These are phyloP conservation scores for Haliclona indistincta DNA, from an alignment of 37 sponge, comb jelly and placozoan species.

Conservation along the genomic window DNA sequence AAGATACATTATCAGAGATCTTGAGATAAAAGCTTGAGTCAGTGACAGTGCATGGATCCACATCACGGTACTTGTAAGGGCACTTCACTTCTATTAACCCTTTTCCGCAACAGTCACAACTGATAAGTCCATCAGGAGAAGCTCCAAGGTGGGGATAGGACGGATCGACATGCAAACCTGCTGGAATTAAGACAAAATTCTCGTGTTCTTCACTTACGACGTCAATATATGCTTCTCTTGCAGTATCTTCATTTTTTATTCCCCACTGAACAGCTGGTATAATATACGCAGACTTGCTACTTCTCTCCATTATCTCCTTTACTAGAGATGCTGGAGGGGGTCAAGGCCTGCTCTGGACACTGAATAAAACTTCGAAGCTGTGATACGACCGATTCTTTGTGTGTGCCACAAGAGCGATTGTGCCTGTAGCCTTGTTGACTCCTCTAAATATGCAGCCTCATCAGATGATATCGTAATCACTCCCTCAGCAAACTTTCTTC, in stretches of 20 bases:
- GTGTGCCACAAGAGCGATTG: not conserved
- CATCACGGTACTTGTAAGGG: not conserved
- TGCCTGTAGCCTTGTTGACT: constrained; percentile 4
- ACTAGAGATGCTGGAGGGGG: constrained; percentile 4
- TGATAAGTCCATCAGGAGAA: constrained; percentile 6
- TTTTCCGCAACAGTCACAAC: constrained; percentile 10
- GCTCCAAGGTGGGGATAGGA: constrained; percentile 14
- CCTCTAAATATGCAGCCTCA: constrained; percentile 19
- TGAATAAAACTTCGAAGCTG: not conserved
- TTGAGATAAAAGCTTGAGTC: not conserved
- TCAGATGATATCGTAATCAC: constrained; percentile 3
- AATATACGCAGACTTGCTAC: not conserved
- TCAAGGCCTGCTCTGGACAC: not conserved
- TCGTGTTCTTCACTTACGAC: not conserved
- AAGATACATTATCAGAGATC: not conserved
- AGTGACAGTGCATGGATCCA: not conserved
- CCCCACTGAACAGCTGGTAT: constrained; percentile 19
- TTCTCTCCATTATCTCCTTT: constrained; percentile 2
- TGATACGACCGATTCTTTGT: not conserved
- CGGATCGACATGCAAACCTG: not conserved
- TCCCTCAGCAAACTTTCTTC: too few species aligned
- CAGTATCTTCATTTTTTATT: constrained; percentile 10
- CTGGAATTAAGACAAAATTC: not conserved
- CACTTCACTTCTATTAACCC: not conserved
- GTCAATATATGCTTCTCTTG: not conserved